These are phyloP conservation scores for Patella ulyssiponensis DNA, from an alignment of 2,888 invertebrate species.

Conservation along the genomic window DNA sequence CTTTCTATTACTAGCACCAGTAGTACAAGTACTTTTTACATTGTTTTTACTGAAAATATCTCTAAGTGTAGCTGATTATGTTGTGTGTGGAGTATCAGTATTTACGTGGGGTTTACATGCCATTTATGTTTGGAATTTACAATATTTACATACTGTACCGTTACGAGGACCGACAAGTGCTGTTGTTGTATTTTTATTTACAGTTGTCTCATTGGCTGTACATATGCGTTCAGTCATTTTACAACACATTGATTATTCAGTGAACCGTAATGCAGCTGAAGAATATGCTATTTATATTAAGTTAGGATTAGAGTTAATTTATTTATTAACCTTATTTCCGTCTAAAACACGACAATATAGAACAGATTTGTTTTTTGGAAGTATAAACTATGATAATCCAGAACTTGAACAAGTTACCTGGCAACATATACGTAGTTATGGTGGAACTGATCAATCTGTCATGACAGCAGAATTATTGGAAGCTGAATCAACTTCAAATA, in stretches of 20 bases:
- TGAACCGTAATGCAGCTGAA: constrained; percentile 47
- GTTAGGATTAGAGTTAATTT: constrained; percentile 77
- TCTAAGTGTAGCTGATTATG: constrained; percentile 79
- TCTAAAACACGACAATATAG: constrained; percentile 40
- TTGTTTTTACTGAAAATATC: constrained; percentile 58
- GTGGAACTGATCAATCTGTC: constrained; percentile 19
- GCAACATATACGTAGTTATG: constrained; percentile 38
- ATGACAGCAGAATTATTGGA: constrained; percentile 27
- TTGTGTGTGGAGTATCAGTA: constrained; percentile 81
- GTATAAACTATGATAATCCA: constrained; percentile 44
- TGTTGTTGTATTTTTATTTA: constrained; percentile 80
- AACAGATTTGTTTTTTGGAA: constrained; percentile 26
- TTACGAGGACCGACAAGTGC: constrained; percentile 82
- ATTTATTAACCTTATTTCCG: constrained; percentile 82
- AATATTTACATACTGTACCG: constrained; percentile 68
- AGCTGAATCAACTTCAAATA: constrained; percentile 81
- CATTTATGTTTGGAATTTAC: constrained; percentile 81
- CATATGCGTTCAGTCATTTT: constrained; percentile 79
- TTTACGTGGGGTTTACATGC: constrained; percentile 88
- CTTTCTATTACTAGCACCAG: constrained; percentile 79
- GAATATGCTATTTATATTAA: constrained; percentile 55
- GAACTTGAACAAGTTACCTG: constrained; percentile 50
- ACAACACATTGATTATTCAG: constrained; percentile 42
- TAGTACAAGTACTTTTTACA: constrained; percentile 76
- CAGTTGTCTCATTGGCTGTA: constrained; percentile 80